phyloP scores from a whole-genome alignment of 2,797 vertebrate species.

The Percopsis omiscomaycus region DNA sequence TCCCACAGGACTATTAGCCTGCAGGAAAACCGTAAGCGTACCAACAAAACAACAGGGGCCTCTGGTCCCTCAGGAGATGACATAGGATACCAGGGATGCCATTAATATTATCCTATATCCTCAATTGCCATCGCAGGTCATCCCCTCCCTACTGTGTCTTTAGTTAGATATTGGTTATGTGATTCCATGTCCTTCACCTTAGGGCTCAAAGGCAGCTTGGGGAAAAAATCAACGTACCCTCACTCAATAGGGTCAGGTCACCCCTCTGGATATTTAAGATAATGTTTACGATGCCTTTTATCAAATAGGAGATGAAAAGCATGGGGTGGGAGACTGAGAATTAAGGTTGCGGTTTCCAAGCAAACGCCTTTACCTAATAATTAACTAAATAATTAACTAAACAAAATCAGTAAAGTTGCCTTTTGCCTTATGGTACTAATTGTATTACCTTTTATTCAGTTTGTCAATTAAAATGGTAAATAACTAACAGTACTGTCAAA shows the following conservation, averaged over 20 bases:
- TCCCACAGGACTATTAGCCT: slow-evolving; percentile 9
- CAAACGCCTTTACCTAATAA: too few species aligned
- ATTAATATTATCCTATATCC: slow-evolving; percentile 53
- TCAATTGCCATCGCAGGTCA: slow-evolving; percentile 46
- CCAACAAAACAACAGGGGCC: too few species aligned
- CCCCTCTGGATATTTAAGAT: slow-evolving; percentile 27
- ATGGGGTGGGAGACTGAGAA: too few species aligned
- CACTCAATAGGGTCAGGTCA: slow-evolving; percentile 37
- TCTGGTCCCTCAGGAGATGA: slow-evolving; percentile 32
- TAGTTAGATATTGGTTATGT: slow-evolving; percentile 57
- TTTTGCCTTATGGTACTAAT: neutral
- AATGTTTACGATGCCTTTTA: slow-evolving; percentile 38
- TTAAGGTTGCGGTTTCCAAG: too few species aligned
- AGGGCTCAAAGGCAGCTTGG: slow-evolving; percentile 36
- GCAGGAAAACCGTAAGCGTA: neutral
- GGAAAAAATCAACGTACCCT: slow-evolving; percentile 40
- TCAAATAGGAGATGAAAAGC: neutral
- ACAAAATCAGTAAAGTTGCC: slow-evolving; percentile 9
- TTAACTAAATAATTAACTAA: neutral
- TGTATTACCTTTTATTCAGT: neutral
- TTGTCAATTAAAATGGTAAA: neutral
- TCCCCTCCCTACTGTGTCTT: slow-evolving; percentile 39
- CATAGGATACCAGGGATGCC: slow-evolving; percentile 47
- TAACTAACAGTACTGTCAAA: slow-evolving; percentile 1
- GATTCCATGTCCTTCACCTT: slow-evolving; percentile 42